Conservation (phyloP, 2,888 invertebrate genomes). For the Pteria penguin region DNA sequence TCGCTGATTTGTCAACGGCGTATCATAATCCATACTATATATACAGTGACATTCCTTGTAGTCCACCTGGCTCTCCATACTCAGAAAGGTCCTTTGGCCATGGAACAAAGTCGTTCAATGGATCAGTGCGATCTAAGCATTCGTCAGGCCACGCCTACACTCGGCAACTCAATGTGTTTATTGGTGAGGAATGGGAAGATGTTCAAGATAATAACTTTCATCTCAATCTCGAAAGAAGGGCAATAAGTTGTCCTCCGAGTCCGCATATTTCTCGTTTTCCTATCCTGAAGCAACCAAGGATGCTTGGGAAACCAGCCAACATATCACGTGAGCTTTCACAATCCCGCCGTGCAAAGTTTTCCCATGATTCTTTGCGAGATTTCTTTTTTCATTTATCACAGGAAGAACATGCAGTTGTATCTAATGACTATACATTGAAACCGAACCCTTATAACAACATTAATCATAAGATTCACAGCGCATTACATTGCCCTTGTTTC, state of each 20-base stretch:
- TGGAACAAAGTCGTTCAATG: not conserved
- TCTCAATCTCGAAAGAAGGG: slow-evolving; percentile 26
- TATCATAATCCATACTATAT: not conserved
- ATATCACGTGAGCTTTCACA: not conserved
- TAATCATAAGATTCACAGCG: slow-evolving; percentile 62
- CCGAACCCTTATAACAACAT: slow-evolving; percentile 63
- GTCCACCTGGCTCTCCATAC: not conserved
- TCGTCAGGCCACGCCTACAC: slow-evolving; percentile 21
- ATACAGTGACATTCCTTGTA: not conserved
- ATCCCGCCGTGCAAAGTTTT: not conserved
- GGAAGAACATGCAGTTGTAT: slow-evolving; percentile 17
- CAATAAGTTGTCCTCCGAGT: slow-evolving; percentile 54
- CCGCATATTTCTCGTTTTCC: slow-evolving; percentile 25
- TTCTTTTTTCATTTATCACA: slow-evolving; percentile 33
- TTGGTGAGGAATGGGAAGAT: slow-evolving; percentile 66
- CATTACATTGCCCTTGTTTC: slow-evolving; percentile 64
- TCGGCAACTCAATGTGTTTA: slow-evolving; percentile 50
- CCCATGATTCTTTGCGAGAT: slow-evolving; percentile 22
- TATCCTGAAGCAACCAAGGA: not conserved
- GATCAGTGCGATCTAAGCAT: slow-evolving; percentile 19
- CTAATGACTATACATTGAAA: slow-evolving; percentile 48
- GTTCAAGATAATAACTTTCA: slow-evolving; percentile 40
- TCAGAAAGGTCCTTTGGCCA: not conserved
- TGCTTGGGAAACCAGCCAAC: slow-evolving; percentile 26
- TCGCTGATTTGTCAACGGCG: not conserved